Conservation (phyloP, 1,140 invertebrate species). For the Drosophila orena region DNA sequence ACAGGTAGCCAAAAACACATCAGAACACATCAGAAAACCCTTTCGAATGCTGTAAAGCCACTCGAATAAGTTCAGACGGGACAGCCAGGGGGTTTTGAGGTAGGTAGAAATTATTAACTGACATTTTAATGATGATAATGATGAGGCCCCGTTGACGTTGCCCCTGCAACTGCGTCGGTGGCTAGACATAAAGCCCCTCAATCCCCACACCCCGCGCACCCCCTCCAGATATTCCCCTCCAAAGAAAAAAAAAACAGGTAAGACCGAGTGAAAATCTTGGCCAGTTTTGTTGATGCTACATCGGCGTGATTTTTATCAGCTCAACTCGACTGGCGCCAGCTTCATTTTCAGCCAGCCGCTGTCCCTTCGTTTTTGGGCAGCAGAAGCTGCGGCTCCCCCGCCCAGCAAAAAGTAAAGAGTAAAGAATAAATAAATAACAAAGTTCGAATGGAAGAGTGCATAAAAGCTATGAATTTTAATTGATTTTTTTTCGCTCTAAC, state of each 20-base stretch:
- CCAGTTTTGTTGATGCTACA: slow-evolving; percentile 39
- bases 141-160: slow-evolving; percentile 80
- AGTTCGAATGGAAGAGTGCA: slow-evolving; percentile 31
- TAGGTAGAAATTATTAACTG: slow-evolving; percentile 79
- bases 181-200: slow-evolving; percentile 69
- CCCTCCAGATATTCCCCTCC: slow-evolving; percentile 15
- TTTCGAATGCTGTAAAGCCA: slow-evolving; percentile 62
- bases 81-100: slow-evolving; percentile 12
- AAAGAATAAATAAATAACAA: slow-evolving; percentile 20
- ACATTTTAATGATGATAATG: slow-evolving; percentile 83
- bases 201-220: slow-evolving; percentile 10
- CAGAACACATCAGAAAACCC: slow-evolving; percentile 45
- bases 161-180: slow-evolving; percentile 78
- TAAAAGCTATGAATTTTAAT: slow-evolving; percentile 84
- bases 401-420: slow-evolving; percentile 8
- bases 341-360: slow-evolving; percentile 39
- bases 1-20: slow-evolving; percentile 58
- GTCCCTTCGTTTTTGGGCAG: slow-evolving; percentile 13
- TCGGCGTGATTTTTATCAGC: slow-evolving; percentile 61
- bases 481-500: slow-evolving; percentile 70
- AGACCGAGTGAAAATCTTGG: slow-evolving; percentile 30
- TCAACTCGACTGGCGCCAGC: slow-evolving; percentile 67
- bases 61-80: slow-evolving; percentile 41
- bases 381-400: slow-evolving; percentile 26
- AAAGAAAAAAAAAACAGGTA: slow-evolving; percentile 23